Evolutionary conservation across 2,888 invertebrate species (phyloP).

Genomic region (Caenorhabditis sp.): DNA sequence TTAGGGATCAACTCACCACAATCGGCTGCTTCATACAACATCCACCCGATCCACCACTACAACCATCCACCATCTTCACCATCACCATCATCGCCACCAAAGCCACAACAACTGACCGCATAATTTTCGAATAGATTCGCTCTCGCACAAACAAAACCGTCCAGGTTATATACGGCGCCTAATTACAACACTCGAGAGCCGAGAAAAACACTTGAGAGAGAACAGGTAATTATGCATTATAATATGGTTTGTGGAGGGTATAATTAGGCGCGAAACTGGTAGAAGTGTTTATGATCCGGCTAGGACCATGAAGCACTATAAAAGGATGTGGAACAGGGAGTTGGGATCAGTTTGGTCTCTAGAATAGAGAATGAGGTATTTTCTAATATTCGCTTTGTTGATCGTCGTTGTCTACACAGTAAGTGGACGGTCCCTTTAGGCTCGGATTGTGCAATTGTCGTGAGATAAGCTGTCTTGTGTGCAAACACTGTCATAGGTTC

Average conservation of each 20-base stretch:
- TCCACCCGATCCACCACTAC: slow-evolving; percentile 9
- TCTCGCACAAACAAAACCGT: background rate
- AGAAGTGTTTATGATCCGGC: background rate
- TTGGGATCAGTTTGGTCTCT: too few species aligned
- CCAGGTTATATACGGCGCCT: background rate
- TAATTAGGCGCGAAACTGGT: background rate
- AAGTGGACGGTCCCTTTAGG: too few species aligned
- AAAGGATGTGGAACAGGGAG: too few species aligned
- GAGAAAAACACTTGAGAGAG: background rate
- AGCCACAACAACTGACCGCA: background rate
- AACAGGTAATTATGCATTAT: background rate
- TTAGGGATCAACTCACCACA: slow-evolving; percentile 3
- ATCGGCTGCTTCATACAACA: slow-evolving; percentile 7
- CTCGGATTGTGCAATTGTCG: too few species aligned
- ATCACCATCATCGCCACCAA: background rate
- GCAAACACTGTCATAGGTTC: too few species aligned
- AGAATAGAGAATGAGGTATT: too few species aligned
- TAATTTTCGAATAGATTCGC: too few species aligned
- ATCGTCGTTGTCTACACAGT: slow-evolving; percentile 7
- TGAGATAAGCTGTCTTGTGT: too few species aligned
- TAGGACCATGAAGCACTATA: too few species aligned
- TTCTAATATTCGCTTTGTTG: slow-evolving; percentile 3
- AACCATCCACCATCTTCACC: background rate
- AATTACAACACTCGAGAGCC: background rate
- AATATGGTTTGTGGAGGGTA: background rate